Evolutionary conservation across 1,140 invertebrate genomes (phyloP), one percentile per base, ranked within the genome.

Genomic region (Eupristina koningsbergeri): DNA sequence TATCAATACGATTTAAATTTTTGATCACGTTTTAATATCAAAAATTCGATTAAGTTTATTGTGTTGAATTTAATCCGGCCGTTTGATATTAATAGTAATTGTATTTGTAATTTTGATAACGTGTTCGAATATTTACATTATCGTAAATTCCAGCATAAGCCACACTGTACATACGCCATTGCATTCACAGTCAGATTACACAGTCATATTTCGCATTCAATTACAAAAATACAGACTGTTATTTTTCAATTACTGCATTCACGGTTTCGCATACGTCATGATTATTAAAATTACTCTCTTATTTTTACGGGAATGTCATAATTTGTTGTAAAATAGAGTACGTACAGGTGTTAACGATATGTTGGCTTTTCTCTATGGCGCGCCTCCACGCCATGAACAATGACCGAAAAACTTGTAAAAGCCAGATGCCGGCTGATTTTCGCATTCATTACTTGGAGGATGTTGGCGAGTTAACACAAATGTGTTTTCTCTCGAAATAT

Each of bases 371-470:
- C 63, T 36, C 79, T n/a, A 26, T 11, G 13, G 63, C 7, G 29
- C 78, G 45, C 47, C 45, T 3, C 53, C 45, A 7, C 6, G 26
- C 11, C 39, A 19, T 69, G 61, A 82, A 67, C 80, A 76, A 82
- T 76, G 73, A 9, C 29, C 71, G 73, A 82, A 76, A 81, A 81
- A 81, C 80, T 76, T 67, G 63, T 29, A 26, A 39, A 31, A 71
- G 63, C 73, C 80, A 77, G 81, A 45, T 69, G 74, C 61, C 61
- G 74, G 53, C 29, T 47, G n/a, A n/a, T 41, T 26, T n/a, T 31
- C 36, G 26, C 81, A 76, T 77, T 83, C 81, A 77, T 83, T 83
- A 83, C 22, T 34, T 75, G 63, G n/a, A 29, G 50, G 61, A 45
- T 22, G 26, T 36, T 77, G 0, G 53, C 36, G 29, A 47, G 9